These are phyloP conservation scores for Onychostruthus taczanowskii DNA, from an alignment of 2,113 vertebrate genomes.

Conservation along the genomic window DNA sequence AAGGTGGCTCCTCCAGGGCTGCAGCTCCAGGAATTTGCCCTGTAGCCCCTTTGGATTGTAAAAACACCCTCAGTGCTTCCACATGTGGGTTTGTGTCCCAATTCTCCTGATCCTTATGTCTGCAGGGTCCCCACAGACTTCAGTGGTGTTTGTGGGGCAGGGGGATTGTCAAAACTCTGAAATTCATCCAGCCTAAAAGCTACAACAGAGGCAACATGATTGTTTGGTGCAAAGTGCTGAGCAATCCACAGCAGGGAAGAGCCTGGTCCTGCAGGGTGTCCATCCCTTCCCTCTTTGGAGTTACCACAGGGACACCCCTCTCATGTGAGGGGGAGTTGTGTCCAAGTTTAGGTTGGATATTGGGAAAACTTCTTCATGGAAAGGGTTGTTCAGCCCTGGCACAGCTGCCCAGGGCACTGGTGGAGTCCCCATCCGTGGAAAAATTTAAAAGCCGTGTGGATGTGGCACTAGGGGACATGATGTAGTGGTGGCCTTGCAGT, in stretches of 20 bases:
- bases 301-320: not conserved
- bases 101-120: not conserved
- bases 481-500: not conserved
- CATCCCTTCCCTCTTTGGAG: not conserved
- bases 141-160: not conserved
- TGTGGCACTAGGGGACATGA: not conserved
- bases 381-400: not conserved
- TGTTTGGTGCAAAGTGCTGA: not conserved
- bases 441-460: rapidly evolving
- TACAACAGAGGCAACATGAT: rapidly evolving
- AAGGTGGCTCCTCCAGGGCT: not conserved
- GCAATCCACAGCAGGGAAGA: not conserved
- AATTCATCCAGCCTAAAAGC: not conserved
- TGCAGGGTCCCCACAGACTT: not conserved
- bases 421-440: not conserved
- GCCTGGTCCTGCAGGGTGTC: not conserved
- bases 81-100: rapidly evolving
- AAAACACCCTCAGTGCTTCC: not conserved
- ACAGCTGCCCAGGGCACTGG: not conserved
- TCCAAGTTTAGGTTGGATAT: not conserved
- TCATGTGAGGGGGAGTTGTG: not conserved
- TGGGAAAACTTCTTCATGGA: not conserved
- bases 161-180: not conserved
- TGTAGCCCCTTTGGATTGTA: not conserved
- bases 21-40: not conserved